These are phyloP conservation scores for Syrrhaptes paradoxus DNA, from an alignment of 2,113 vertebrate genomes.

Conservation along the genomic window DNA sequence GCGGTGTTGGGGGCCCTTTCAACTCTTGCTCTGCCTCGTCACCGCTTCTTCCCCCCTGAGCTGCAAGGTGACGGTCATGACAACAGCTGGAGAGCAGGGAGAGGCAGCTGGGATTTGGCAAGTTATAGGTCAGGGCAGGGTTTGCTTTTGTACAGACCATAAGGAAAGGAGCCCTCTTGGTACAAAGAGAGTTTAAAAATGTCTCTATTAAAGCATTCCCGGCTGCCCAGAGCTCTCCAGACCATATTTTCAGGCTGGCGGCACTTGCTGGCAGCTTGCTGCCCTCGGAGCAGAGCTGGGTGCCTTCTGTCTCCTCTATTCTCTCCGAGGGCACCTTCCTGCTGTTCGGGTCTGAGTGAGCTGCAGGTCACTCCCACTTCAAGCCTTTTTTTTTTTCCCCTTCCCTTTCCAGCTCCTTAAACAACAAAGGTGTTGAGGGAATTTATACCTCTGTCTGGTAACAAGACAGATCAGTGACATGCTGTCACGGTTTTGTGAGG, in stretches of 20 bases:
- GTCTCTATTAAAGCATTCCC: not conserved
- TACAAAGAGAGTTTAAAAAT: constrained; percentile 4
- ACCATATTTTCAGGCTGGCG: not conserved
- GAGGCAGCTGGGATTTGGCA: not conserved
- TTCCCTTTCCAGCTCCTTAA: constrained; percentile 65
- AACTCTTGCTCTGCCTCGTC: not conserved
- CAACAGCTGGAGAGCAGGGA: not conserved
- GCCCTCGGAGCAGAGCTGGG: not conserved
- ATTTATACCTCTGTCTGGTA: constrained; percentile 74
- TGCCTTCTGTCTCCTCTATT: constrained; percentile 40
- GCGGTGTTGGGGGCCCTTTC: accelerated
- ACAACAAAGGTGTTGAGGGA: constrained; percentile 69
- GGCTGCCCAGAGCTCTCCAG: not conserved
- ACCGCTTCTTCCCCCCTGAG: not conserved
- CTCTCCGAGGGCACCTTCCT: not conserved
- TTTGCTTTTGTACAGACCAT: not conserved
- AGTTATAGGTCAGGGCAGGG: not conserved
- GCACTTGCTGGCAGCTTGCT: not conserved
- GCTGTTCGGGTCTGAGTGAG: constrained; percentile 18
- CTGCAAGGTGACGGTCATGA: not conserved
- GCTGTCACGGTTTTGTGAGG: constrained; percentile 36
- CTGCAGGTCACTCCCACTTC: constrained; percentile 29
- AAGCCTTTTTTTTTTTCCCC: not conserved
- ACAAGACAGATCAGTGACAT: constrained; percentile 61
- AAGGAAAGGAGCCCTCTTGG: not conserved